Evolutionary conservation across 2,113 vertebrate genomes (phyloP).

Genomic region (Symphodus melops): DNA sequence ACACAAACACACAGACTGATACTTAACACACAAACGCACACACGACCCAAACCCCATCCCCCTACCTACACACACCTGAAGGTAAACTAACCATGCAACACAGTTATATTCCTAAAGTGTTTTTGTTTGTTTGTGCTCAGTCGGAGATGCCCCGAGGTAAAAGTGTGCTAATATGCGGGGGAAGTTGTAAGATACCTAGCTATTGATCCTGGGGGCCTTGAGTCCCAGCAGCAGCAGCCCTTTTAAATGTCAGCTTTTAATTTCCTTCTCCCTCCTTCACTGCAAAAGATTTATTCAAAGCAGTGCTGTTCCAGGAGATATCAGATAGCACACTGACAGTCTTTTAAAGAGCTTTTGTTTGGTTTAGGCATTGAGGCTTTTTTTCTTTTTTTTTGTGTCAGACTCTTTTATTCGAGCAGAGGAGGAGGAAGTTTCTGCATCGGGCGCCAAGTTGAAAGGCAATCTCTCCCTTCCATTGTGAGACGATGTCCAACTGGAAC

Average conservation of each 20-base stretch:
- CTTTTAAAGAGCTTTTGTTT: constrained; percentile 83
- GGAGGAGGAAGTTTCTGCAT: constrained; percentile 75
- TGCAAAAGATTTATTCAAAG: constrained; percentile 78
- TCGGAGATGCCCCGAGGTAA: constrained; percentile 54
- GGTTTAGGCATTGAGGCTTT: constrained; percentile 76
- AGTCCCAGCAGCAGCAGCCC: constrained; percentile 63
- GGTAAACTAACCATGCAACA: constrained; percentile 59
- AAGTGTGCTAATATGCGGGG: constrained; percentile 61
- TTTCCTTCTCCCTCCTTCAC: constrained; percentile 74
- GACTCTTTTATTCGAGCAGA: constrained; percentile 74
- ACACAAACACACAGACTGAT: constrained; percentile 30
- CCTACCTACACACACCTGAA: constrained; percentile 22
- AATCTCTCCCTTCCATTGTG: constrained; percentile 79
- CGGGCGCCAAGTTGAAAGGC: constrained; percentile 73
- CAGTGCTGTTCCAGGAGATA: constrained; percentile 77
- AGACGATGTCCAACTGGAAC: constrained; percentile 72
- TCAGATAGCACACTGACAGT: constrained; percentile 80
- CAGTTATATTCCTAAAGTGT: constrained; percentile 56
- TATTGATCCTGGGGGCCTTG: constrained; percentile 74
- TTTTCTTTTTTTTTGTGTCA: constrained; percentile 73
- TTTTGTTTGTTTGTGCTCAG: constrained; percentile 64
- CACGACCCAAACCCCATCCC: background rate
- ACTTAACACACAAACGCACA: background rate
- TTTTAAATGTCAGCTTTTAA: constrained; percentile 85
- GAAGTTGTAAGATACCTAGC: constrained; percentile 65